Base-by-base conservation (phyloP, 2,797 vertebrate genomes). In the Xenops minutus region DNA sequence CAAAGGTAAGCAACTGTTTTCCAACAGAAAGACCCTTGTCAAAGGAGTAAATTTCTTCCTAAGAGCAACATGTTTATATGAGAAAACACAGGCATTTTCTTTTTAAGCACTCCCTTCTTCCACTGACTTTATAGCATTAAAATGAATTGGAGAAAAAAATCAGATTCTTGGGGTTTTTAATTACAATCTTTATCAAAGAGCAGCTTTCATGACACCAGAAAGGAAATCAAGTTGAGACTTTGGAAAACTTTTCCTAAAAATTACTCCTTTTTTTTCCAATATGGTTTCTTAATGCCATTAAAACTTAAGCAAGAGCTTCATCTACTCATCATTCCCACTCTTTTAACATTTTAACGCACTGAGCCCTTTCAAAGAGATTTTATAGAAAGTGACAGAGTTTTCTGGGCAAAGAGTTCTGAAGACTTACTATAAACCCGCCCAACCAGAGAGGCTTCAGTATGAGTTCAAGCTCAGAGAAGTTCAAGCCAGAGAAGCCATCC, bases 181-280 rank as follows among this genome's bases (percentile, higher is more conserved):
- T 90, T 37, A 69, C 39, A 58, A 1, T 78, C n/a, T 93, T 78
- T 92, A 85, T 94, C 71, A 63, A 89, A 92, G 55, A 91, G 36
- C 1, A 2, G 51, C n/a, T 92, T 94, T 94, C 39, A 41, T 7
- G n/a, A 58, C 3, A 8, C 62, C 68, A 62, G 88, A 66, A 94
- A 95, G n/a, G 77, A 92, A 88, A 86, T 68, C 20, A n/a, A 43
- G n/a, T 36, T 29, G 58, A 62, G 68, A 67, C 41, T 80, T 85
- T 13, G 56, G 67, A 89, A 85, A 83, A 71, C 24, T 39, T 85
- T 72, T 94, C 62, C 61, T 78, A 52, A 39, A 79, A 89, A 82
- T 16, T 79, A 48, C 18, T 59, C 9, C 16, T 48, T 74, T 80
- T 58, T 89, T 51, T 66, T 86, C 52, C 52, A 41, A 18, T 37